A percentile compares a stretch with the other conserved stretches of the same genome.
Evolutionary conservation across 64 coral and sea anemone species (phyloP).

Genomic region (Exaiptasia diaphana): DNA sequence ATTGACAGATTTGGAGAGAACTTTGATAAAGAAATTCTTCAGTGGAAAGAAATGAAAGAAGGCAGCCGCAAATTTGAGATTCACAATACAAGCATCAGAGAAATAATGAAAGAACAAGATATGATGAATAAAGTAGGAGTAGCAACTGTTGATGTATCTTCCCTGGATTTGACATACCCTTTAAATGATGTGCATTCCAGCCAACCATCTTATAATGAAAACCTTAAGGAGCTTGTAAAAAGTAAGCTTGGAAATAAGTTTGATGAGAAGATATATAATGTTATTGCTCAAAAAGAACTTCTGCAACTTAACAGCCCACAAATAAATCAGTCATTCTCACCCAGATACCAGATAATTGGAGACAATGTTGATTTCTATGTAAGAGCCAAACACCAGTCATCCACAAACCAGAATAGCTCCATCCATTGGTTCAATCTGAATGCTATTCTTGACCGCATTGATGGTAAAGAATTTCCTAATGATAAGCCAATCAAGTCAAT

Average conservation of each 20-base stretch:
- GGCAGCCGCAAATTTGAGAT: neutral
- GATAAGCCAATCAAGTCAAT: conserved; percentile 18
- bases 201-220: neutral
- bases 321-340: neutral
- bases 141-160: neutral
- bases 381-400: conserved; percentile 42
- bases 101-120: neutral
- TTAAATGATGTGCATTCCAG: neutral
- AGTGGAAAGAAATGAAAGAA: conserved; percentile 9
- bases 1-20: conserved; percentile 4
- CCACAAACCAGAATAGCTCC: conserved; percentile 47
- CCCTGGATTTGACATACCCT: neutral
- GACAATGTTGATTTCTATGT: conserved; percentile 56
- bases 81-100: neutral
- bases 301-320: neutral
- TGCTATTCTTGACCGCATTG: conserved; percentile 43
- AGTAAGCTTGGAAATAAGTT: neutral
- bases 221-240: neutral
- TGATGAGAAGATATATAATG: neutral
- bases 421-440: conserved; percentile 77
- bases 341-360: conserved; percentile 55
- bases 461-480: conserved; percentile 10
- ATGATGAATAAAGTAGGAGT: neutral
- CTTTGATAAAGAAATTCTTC: neutral
- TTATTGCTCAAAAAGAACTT: neutral